A percentile compares a stretch with the other conserved stretches of the same genome.
Evolutionary conservation across 2,797 vertebrate genomes (phyloP).

Genomic region (Prunella strophiata): DNA sequence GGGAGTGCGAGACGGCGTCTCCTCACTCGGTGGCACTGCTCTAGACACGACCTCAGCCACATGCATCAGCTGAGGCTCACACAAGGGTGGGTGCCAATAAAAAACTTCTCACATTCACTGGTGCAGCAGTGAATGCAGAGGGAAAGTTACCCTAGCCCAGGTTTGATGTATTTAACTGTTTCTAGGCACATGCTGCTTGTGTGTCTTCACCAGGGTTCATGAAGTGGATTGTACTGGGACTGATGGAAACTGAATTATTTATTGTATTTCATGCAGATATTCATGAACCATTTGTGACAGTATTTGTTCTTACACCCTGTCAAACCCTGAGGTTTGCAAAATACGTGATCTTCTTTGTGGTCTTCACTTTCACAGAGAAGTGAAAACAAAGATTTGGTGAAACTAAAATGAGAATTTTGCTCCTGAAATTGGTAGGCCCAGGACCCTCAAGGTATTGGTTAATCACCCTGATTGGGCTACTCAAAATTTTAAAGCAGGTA

Average conservation of each 20-base stretch:
- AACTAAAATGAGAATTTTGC: neutral
- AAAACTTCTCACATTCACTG: neutral
- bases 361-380: neutral
- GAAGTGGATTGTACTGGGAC: neutral
- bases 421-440: neutral
- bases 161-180: neutral
- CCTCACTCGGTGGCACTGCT: neutral
- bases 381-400: neutral
- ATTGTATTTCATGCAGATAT: neutral
- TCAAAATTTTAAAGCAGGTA: neutral
- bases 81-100: neutral
- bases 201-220: neutral
- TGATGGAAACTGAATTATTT: neutral
- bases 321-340: neutral
- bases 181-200: neutral
- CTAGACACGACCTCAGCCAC: neutral
- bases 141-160: neutral
- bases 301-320: neutral
- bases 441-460: neutral
- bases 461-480: neutral
- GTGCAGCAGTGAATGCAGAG: fast-evolving
- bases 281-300: neutral
- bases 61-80: neutral
- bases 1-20: fast-evolving
- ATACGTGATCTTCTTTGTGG: neutral